Conservation (phyloP, 2,113 vertebrate genomes). For the Grammomys dolichurus region DNA sequence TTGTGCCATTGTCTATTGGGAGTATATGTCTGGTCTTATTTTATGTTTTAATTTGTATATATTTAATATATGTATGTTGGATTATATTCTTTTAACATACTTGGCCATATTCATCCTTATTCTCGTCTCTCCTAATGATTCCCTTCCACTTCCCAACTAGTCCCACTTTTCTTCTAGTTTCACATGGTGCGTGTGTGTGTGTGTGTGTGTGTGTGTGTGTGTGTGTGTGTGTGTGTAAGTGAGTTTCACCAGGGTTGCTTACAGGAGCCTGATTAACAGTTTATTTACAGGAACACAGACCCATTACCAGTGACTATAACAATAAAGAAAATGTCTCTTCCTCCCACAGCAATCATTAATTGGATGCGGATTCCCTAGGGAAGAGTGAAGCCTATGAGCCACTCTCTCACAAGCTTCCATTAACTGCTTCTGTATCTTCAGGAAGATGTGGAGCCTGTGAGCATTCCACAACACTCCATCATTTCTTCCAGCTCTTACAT, state of each 20-base stretch:
- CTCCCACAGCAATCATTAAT: not conserved
- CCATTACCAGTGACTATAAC: not conserved
- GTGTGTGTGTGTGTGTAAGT: not conserved
- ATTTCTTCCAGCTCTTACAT: not conserved
- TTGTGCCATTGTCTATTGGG: not conserved
- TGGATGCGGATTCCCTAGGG: not conserved
- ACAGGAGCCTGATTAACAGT: not conserved
- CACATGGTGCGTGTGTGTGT: not conserved
- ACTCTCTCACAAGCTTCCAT: not conserved
- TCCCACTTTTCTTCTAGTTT: not conserved
- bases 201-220: not conserved
- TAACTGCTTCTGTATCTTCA: not conserved
- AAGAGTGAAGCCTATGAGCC: not conserved
- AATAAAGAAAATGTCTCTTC: not conserved
- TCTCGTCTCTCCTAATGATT: not conserved
- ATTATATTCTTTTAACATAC: not conserved
- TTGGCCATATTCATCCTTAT: not conserved
- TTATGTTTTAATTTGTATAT: not conserved
- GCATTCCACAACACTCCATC: not conserved
- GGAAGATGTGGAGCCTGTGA: not conserved
- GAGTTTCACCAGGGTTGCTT: not conserved
- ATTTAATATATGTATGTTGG: not conserved
- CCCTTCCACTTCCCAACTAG: not conserved
- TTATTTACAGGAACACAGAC: not conserved
- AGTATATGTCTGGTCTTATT: not conserved